Evolutionary conservation across 2,888 invertebrate genomes (phyloP).

Genomic region (Eubasilissa splendida): DNA sequence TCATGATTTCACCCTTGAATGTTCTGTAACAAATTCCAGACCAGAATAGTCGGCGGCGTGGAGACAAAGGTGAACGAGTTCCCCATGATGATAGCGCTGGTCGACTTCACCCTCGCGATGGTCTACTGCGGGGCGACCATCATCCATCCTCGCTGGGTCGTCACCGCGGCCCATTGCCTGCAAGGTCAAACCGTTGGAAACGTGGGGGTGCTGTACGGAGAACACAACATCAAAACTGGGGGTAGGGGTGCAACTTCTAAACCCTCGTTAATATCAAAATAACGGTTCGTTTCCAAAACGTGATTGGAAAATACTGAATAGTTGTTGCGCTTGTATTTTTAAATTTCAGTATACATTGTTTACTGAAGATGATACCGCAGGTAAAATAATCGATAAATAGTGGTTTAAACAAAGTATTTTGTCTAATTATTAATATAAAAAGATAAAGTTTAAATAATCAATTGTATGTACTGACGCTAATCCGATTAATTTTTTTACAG

Average conservation of each 20-base stretch:
- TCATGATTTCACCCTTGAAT: too few species aligned
- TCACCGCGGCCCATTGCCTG: slow-evolving; percentile 76
- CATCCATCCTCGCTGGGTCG: slow-evolving; percentile 65
- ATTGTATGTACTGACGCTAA: too few species aligned
- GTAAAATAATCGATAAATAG: too few species aligned
- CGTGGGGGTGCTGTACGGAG: slow-evolving; percentile 70
- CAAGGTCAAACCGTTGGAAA: slow-evolving; percentile 57
- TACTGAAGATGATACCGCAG: too few species aligned
- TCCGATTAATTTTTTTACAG: slow-evolving; percentile 63
- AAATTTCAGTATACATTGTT: too few species aligned
- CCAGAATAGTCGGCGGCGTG: slow-evolving; percentile 67
- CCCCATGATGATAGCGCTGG: slow-evolving; percentile 65
- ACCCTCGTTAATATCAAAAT: too few species aligned
- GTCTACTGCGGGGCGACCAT: slow-evolving; percentile 73
- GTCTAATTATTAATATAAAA: too few species aligned
- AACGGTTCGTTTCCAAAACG: too few species aligned
- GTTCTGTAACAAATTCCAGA: slow-evolving; percentile 60
- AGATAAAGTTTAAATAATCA: too few species aligned
- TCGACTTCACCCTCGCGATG: slow-evolving; percentile 61
- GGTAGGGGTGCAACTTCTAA: background rate
- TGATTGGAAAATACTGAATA: too few species aligned
- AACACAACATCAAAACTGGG: slow-evolving; percentile 64
- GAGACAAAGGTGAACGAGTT: slow-evolving; percentile 66
- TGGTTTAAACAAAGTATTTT: too few species aligned
- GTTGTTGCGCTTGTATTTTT: too few species aligned